A percentile compares a stretch with the other conserved stretches of the same genome.
Evolutionary conservation across 1,140 invertebrate genomes (phyloP).

Genomic region (Drosophila sp.): DNA sequence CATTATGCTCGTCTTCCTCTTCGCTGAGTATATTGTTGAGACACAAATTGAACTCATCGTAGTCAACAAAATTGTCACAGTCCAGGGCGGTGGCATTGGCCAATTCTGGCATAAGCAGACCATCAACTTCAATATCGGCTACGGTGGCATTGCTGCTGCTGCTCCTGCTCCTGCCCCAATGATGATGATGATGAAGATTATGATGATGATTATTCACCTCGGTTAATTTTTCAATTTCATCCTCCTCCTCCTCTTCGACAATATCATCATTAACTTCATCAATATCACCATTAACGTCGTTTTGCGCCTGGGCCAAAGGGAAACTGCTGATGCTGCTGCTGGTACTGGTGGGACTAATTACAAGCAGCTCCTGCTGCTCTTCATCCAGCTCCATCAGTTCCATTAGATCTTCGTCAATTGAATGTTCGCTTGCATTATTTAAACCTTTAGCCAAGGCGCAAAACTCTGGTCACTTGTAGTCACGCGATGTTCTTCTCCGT

Average conservation of each 20-base stretch:
- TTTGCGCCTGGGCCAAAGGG: conserved; percentile 78
- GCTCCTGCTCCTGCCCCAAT: conserved; percentile 31
- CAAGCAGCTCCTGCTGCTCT: conserved; percentile 32
- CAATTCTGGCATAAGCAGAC: conserved; percentile 66
- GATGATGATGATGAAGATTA: conserved; percentile 26
- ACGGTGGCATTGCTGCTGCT: conserved; percentile 48
- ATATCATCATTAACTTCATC: conserved; percentile 24
- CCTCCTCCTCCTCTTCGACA: conserved; percentile 2
- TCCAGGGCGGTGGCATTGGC: conserved; percentile 56
- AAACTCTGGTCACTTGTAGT: conserved; percentile 86
- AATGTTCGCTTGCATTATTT: conserved; percentile 55
- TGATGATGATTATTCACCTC: conserved; percentile 10
- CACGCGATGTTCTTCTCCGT: conserved; percentile 84
- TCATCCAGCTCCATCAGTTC: conserved; percentile 63
- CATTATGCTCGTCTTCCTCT: conserved; percentile 52
- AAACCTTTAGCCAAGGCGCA: conserved; percentile 81
- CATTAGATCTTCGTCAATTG: conserved; percentile 61
- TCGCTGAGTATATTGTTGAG: conserved; percentile 76
- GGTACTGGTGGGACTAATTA: conserved; percentile 19
- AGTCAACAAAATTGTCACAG: conserved; percentile 75
- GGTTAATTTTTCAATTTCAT: background rate
- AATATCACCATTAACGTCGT: conserved; percentile 45
- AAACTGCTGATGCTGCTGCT: conserved; percentile 56
- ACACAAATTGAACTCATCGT: conserved; percentile 79
- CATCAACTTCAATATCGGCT: conserved; percentile 44